phyloP scores from a whole-genome alignment of 2,888 invertebrate genomes.

The Ellobium chinense region DNA sequence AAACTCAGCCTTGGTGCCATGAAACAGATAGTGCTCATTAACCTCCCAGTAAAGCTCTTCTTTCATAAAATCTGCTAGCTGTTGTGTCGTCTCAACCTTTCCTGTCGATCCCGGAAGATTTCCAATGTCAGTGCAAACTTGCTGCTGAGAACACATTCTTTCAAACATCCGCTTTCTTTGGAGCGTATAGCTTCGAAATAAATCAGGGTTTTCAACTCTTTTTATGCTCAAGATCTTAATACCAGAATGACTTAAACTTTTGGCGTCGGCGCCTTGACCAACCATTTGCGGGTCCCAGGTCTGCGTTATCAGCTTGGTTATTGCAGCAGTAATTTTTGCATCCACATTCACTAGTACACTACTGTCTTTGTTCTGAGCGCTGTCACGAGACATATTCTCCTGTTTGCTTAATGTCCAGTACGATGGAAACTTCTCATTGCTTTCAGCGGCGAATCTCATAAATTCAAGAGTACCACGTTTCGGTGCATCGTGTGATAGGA shows the following conservation, averaged over 20 bases:
- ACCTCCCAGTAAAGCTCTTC: conserved; percentile 54
- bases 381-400: background rate
- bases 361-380: background rate
- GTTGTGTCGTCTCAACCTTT: background rate
- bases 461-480: conserved; percentile 32
- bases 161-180: background rate
- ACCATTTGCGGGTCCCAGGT: background rate
- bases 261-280: background rate
- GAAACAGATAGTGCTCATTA: conserved; percentile 65
- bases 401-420: background rate
- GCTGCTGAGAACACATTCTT: background rate
- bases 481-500: background rate
- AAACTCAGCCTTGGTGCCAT: conserved; percentile 57
- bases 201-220: background rate
- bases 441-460: background rate
- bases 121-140: background rate
- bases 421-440: background rate
- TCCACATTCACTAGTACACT: background rate
- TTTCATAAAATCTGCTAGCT: conserved; percentile 2
- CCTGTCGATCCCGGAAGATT: background rate
- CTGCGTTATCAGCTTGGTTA: background rate
- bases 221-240: background rate
- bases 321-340: background rate
- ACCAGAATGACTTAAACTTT: background rate
- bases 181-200: background rate